phyloP scores from a whole-genome alignment of 2,797 vertebrate species.

The Crypturellus tataupa region DNA sequence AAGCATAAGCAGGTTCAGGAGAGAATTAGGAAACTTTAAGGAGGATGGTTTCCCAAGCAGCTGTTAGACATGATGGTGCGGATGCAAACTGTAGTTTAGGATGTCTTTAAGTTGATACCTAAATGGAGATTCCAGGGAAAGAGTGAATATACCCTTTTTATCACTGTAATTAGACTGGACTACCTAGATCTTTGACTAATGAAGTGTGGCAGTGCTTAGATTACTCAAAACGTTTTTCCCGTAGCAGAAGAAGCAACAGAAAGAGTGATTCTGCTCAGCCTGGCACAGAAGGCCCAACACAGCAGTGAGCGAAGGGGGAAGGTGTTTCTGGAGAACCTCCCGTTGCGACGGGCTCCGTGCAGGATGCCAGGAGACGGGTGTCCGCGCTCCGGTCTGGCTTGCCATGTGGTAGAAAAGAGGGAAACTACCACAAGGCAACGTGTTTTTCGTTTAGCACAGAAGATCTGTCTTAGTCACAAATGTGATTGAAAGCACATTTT shows the following conservation, averaged over 20 bases:
- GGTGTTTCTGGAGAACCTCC: neutral
- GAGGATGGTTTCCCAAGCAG: neutral
- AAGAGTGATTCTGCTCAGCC: neutral
- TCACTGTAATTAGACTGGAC: neutral
- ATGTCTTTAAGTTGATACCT: neutral
- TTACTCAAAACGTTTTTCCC: neutral
- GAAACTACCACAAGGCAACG: neutral
- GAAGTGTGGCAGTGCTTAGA: neutral
- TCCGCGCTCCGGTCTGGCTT: neutral
- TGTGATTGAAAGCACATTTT: conserved; percentile 41
- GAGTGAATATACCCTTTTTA: neutral
- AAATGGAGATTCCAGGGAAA: neutral
- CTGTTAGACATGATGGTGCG: neutral
- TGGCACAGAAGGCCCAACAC: neutral
- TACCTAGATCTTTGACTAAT: neutral
- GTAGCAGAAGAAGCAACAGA: neutral
- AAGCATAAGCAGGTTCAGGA: neutral
- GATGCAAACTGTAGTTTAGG: neutral
- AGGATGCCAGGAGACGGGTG: neutral
- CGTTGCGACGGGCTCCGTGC: neutral
- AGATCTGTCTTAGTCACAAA: neutral
- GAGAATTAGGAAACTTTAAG: neutral
- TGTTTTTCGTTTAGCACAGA: neutral
- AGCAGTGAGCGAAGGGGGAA: neutral
- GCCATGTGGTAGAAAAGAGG: neutral